Conservation (phyloP, 2,113 vertebrate species). For the Bujurquina vittata region DNA sequence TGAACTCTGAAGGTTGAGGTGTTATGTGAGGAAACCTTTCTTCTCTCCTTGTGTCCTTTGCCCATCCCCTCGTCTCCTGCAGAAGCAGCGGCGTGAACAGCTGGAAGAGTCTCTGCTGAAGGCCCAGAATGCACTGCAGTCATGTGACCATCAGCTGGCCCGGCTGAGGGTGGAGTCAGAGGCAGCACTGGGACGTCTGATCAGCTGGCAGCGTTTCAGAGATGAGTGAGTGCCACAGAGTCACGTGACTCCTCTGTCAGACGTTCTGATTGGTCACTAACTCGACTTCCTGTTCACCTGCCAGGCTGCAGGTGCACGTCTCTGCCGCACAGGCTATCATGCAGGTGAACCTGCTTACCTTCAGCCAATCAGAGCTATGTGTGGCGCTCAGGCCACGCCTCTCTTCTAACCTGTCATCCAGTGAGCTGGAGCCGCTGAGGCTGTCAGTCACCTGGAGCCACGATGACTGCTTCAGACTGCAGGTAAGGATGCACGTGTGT, state of each 20-base stretch:
- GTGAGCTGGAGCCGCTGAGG: slow-evolving; percentile 64
- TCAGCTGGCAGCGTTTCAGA: slow-evolving; percentile 56
- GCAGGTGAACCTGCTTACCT: slow-evolving; percentile 63
- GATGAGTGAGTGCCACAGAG: slow-evolving; percentile 64
- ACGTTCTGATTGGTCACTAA: neutral
- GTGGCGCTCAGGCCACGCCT: slow-evolving; percentile 70
- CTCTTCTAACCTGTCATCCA: neutral
- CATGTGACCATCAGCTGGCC: slow-evolving; percentile 58
- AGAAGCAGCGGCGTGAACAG: slow-evolving; percentile 63
- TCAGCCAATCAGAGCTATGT: slow-evolving; percentile 65
- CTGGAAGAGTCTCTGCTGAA: slow-evolving; percentile 57
- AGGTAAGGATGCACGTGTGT: slow-evolving; percentile 54
- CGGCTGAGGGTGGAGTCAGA: slow-evolving; percentile 57
- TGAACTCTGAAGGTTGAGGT: neutral
- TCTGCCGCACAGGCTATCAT: slow-evolving; percentile 37
- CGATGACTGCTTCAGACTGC: slow-evolving; percentile 65
- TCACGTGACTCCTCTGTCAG: neutral
- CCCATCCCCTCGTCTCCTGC: neutral
- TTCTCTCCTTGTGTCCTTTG: neutral
- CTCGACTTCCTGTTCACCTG: neutral
- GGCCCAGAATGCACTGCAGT: slow-evolving; percentile 64
- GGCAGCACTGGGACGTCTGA: neutral
- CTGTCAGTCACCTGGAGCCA: slow-evolving; percentile 66
- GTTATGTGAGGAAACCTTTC: neutral
- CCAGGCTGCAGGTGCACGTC: slow-evolving; percentile 66